phyloP scores from a whole-genome alignment of 2,113 vertebrate species.

The Lepus americanus region DNA sequence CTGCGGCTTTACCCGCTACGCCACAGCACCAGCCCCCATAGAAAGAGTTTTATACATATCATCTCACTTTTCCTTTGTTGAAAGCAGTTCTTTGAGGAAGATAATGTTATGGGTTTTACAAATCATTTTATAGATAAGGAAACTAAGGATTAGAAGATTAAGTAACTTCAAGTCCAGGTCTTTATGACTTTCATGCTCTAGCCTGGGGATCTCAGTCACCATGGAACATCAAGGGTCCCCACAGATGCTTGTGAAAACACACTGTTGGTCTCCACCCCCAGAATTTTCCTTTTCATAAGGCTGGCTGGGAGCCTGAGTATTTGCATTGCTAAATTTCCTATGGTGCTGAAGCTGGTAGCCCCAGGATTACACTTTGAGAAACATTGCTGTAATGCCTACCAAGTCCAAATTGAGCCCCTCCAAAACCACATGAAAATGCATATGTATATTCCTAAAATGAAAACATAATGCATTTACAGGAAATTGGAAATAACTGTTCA shows the following conservation, averaged over 20 bases:
- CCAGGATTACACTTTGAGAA: neutral
- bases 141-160: conserved; percentile 22
- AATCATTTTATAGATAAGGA: conserved; percentile 1
- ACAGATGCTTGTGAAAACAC: neutral
- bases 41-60: neutral
- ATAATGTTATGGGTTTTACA: neutral
- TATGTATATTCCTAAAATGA: neutral
- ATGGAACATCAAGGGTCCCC: too few species aligned
- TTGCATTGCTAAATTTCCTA: neutral
- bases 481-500: neutral
- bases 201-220: neutral
- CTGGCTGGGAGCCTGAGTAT: neutral
- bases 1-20: too few species aligned
- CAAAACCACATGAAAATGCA: neutral
- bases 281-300: neutral
- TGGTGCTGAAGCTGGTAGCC: neutral
- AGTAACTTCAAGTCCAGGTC: neutral
- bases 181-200: neutral
- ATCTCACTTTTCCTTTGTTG: conserved; percentile 16
- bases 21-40: neutral
- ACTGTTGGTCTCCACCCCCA: neutral
- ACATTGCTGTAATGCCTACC: neutral
- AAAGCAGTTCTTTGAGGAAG: conserved; percentile 5
- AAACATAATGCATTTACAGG: neutral
- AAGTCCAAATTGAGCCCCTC: neutral